Base-by-base conservation (phyloP, 2,888 invertebrate species). In the Ashinkailepas kermadecensis region DNA sequence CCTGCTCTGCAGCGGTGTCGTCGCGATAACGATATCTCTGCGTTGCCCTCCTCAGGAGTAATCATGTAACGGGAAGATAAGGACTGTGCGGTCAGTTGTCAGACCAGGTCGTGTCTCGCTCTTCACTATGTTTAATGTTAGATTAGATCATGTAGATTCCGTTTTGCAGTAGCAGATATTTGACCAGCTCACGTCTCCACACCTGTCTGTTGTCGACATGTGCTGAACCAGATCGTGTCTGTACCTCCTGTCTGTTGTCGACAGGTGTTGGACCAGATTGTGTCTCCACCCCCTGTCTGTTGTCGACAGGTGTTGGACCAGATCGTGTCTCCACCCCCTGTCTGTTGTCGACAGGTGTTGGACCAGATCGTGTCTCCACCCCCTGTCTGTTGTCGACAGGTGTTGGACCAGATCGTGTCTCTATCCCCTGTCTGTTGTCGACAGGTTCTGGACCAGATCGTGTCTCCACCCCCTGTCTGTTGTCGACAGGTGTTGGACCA, bases 401-500 rank as follows among this genome's bases (percentile, higher is more conserved):
- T 23, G 9, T 11, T 23, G 23, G 23, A 23, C 23, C 7, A 65
- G 65, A 23, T 65, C 62, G 62, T 62, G 62, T 70, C 8, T 70
- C 23, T 70, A 23, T 70, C 8, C 8, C 23, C 65, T 23, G 13
- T 78, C 18, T 9, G 1, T 11, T 13, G 57, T 15, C n/a, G 57
- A 1, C 90, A 92, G 85, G 92, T 96, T 54, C 88, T 97, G 58
- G 95, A 95, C 13, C 96, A 95, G 86, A 94, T 96, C 83, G 93
- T 95, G 0, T 92, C 93, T 10, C 90, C 62, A 62, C 62, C 6
- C 62, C 3, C 4, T 21, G 21, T 9, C 21, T 64, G 64, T 8
- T 18, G 65, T 10, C 8, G 65, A 11, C n/a, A n/a, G n/a, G n/a
- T 18, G 23, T n/a, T n/a, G 21, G n/a, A n/a, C n/a, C n/a, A n/a